Conservation (phyloP, 2,113 vertebrate genomes). For the Phocoena sinus region DNA sequence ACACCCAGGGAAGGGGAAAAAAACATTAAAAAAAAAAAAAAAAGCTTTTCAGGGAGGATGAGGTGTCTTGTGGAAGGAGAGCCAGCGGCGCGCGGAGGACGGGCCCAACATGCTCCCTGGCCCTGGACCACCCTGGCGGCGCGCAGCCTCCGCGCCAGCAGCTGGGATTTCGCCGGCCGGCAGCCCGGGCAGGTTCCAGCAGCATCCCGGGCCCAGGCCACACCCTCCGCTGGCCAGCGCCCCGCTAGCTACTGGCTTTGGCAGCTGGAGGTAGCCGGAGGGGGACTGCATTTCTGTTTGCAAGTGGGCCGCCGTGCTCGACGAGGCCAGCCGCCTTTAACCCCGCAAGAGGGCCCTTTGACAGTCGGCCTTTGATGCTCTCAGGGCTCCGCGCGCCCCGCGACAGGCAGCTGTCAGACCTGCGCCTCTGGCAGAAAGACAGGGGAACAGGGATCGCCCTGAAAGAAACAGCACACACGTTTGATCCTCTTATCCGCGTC, state of each 20-base stretch:
- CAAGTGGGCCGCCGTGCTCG: conserved; percentile 20
- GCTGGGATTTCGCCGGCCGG: neutral
- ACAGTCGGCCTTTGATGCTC: conserved; percentile 47
- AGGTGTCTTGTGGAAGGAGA: conserved; percentile 17
- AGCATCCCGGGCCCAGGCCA: neutral
- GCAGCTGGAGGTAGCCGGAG: conserved; percentile 12
- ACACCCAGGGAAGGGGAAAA: conserved; percentile 27
- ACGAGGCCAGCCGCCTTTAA: conserved; percentile 43
- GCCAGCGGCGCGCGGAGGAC: neutral
- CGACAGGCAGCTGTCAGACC: conserved; percentile 50
- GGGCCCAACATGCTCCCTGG: neutral
- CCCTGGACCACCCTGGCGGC: neutral
- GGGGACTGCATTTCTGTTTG: neutral
- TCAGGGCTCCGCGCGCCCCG: neutral
- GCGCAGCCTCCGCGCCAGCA: neutral
- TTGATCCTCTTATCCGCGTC: conserved; percentile 12
- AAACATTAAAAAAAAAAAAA: neutral
- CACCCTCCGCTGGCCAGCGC: neutral
- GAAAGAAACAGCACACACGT: conserved; percentile 15
- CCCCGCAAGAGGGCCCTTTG: neutral
- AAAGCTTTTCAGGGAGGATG: conserved; percentile 31
- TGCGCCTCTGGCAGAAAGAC: conserved; percentile 34
- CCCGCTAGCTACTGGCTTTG: neutral
- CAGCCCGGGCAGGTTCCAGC: neutral
- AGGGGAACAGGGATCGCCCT: neutral